Percentiles rank a stretch among this genome's conserved stretches.
phyloP scores from a whole-genome alignment of 1,140 invertebrate genomes.

The Pseudoatta argentina region DNA sequence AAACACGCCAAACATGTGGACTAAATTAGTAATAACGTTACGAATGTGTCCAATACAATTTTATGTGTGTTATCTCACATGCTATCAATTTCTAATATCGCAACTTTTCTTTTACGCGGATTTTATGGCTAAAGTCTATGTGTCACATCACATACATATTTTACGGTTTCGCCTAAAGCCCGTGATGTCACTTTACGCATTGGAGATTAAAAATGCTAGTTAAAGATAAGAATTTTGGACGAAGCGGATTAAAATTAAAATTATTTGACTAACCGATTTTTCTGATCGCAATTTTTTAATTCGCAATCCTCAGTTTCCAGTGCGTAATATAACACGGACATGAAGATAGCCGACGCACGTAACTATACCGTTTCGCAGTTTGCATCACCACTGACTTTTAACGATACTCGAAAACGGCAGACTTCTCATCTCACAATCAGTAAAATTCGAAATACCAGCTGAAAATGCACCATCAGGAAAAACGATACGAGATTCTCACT shows the following conservation, averaged over 20 bases:
- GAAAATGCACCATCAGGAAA: background rate
- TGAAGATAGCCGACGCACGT: background rate
- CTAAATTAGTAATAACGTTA: too few species aligned
- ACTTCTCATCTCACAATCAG: background rate
- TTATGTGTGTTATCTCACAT: background rate
- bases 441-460: background rate
- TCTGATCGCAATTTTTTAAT: too few species aligned
- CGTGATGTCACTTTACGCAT: too few species aligned
- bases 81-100: background rate
- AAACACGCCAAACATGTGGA: background rate
- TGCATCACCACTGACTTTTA: background rate
- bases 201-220: too few species aligned
- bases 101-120: background rate
- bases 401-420: background rate
- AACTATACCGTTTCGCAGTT: background rate
- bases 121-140: background rate
- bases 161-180: too few species aligned
- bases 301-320: too few species aligned
- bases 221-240: too few species aligned
- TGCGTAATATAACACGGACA: too few species aligned
- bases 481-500: constrained; percentile 1
- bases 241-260: too few species aligned
- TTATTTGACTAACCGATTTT: too few species aligned
- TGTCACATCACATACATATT: too few species aligned
- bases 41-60: background rate